Evolutionary conservation across 2,888 invertebrate genomes (phyloP).

Genomic region (Myopa testacea): DNA sequence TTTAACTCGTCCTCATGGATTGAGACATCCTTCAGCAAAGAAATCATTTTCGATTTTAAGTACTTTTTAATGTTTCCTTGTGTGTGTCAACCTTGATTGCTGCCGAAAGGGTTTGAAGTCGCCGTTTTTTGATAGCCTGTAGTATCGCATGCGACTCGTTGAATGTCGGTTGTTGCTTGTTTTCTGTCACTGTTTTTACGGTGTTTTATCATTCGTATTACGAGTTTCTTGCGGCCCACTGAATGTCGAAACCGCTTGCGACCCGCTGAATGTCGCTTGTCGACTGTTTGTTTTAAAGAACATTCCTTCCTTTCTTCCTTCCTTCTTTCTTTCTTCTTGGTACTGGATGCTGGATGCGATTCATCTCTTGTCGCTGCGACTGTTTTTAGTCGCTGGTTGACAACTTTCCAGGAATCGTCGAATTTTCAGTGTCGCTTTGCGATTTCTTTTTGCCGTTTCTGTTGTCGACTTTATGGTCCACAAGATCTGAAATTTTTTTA

Average conservation of each 20-base stretch:
- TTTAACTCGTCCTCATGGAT: neutral
- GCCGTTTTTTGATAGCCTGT: neutral
- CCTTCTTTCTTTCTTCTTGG: no score
- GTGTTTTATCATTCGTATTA: no score
- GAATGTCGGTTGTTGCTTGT: neutral
- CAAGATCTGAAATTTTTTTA: no score
- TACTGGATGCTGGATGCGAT: no score
- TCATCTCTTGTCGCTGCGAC: no score
- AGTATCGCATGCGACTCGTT: neutral
- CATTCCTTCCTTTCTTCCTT: no score
- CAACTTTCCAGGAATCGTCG: neutral
- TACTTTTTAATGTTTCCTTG: neutral
- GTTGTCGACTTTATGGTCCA: neutral
- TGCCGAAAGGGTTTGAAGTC: neutral
- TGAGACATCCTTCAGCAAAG: neutral
- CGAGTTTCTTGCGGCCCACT: no score
- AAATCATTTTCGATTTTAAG: neutral
- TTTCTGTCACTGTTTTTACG: no score
- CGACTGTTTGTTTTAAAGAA: no score
- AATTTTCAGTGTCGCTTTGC: neutral
- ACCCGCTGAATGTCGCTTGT: no score
- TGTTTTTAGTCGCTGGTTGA: no score
- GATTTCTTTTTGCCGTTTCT: neutral
- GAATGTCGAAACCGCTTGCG: no score
- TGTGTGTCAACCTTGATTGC: neutral